Conservation (phyloP, 1,140 invertebrate genomes). For the Popillia japonica region DNA sequence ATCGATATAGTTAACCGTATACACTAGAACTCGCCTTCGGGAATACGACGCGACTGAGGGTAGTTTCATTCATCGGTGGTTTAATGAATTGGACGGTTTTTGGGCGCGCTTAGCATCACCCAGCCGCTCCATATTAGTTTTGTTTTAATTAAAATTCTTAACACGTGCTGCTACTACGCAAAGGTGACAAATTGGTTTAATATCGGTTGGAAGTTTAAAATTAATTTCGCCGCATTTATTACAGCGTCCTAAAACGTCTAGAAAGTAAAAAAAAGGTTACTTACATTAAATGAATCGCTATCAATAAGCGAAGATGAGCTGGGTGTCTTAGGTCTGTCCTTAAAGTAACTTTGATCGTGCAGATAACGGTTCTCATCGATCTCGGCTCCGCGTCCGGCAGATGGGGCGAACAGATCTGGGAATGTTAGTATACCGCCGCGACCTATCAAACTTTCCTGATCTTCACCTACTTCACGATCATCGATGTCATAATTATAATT, state of each 20-base stretch:
- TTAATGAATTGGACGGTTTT: background rate
- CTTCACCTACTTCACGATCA: constrained; percentile 43
- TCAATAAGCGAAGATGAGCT: constrained; percentile 53
- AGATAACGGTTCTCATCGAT: constrained; percentile 43
- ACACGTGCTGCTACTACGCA: background rate
- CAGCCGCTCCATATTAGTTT: background rate
- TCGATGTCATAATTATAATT: constrained; percentile 48
- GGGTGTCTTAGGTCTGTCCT: constrained; percentile 29
- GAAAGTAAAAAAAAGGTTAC: constrained; percentile 42
- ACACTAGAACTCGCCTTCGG: background rate
- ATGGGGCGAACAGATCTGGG: constrained; percentile 59
- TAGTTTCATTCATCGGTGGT: background rate
- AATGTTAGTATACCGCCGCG: constrained; percentile 56
- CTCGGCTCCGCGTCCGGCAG: constrained; percentile 45
- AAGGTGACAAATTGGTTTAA: constrained; percentile 12
- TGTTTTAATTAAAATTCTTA: constrained; percentile 22
- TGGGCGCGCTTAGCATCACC: background rate
- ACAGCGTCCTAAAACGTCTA: background rate
- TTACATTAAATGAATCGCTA: constrained; percentile 52
- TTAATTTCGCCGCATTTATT: constrained; percentile 1
- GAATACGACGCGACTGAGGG: background rate
- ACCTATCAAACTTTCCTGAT: constrained; percentile 41
- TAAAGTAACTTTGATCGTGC: constrained; percentile 39
- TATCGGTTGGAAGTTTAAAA: background rate
- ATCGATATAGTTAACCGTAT: background rate